These are phyloP conservation scores for Cirrhinus mrigala DNA, from an alignment of 2,797 vertebrate species.

Conservation along the genomic window DNA sequence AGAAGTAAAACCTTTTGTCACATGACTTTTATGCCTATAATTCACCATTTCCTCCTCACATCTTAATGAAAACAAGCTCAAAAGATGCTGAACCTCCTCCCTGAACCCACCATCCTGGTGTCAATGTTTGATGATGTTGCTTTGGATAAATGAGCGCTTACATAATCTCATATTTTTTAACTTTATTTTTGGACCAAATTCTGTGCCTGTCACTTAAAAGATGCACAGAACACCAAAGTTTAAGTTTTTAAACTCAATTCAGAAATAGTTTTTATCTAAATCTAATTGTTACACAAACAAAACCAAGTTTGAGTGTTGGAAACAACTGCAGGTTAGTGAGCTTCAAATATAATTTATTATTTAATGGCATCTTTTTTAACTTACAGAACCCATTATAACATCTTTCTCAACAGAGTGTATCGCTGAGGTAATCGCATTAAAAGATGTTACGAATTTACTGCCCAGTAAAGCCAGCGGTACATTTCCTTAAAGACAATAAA, in stretches of 20 bases:
- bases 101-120: not conserved
- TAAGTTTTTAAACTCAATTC: no score
- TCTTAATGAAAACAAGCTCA: not conserved
- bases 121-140: not conserved
- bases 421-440: not conserved
- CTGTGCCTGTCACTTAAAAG: not conserved
- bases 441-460: not conserved
- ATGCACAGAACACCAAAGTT: not conserved
- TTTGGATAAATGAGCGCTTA: not conserved
- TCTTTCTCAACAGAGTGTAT: not conserved
- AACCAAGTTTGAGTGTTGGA: not conserved
- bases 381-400: not conserved
- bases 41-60: not conserved
- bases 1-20: not conserved
- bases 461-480: not conserved
- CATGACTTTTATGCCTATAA: not conserved
- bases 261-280: not conserved
- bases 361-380: not conserved
- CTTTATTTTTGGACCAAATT: not conserved
- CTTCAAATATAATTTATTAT: not conserved
- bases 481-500: slow-evolving; percentile 18
- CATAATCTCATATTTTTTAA: not conserved
- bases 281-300: not conserved
- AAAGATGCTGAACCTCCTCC: not conserved
- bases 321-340: no score